A percentile compares a stretch with the other conserved stretches of the same genome.
phyloP scores from a whole-genome alignment of 1,140 invertebrate genomes.

The Meteorus sp. region DNA sequence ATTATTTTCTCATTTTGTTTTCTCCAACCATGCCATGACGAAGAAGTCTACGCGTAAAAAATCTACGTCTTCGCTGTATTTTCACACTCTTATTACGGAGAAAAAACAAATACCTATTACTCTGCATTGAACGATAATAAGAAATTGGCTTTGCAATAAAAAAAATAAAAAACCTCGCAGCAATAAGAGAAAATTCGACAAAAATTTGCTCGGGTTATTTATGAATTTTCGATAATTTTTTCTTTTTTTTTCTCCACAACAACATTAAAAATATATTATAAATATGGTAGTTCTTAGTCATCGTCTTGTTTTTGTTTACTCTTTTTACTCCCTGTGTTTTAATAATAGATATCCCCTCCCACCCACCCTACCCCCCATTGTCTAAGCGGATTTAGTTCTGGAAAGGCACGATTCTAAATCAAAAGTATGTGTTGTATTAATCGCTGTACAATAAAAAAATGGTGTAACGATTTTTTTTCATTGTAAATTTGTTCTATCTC shows the following conservation, averaged over 20 bases:
- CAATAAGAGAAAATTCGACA: constrained; percentile 18
- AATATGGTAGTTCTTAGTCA: constrained; percentile 27
- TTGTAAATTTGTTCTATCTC: constrained; percentile 20
- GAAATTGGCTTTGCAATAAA: constrained; percentile 7
- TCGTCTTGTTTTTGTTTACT: constrained; percentile 16
- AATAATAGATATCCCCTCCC: constrained; percentile 6
- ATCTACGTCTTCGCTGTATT: constrained; percentile 17
- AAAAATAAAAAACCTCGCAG: constrained; percentile 17
- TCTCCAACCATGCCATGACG: neutral
- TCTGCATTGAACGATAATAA: constrained; percentile 8
- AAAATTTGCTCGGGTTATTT: constrained; percentile 46
- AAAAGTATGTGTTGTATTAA: constrained; percentile 46
- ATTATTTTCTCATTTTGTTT: neutral
- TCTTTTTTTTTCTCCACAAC: constrained; percentile 6
- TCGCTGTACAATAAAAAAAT: constrained; percentile 54
- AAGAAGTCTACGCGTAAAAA: constrained; percentile 17
- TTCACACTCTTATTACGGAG: constrained; percentile 37
- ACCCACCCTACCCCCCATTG: constrained; percentile 25
- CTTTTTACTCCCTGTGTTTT: constrained; percentile 20
- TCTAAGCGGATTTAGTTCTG: constrained; percentile 45
- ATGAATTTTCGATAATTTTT: constrained; percentile 32
- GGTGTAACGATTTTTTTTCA: constrained; percentile 34
- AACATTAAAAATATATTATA: constrained; percentile 54
- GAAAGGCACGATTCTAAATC: constrained; percentile 57
- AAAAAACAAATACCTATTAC: constrained; percentile 16